A percentile compares a stretch with the other conserved stretches of the same genome.
Evolutionary conservation across 2,113 vertebrate species (phyloP).

Genomic region (Polypterus senegalus): DNA sequence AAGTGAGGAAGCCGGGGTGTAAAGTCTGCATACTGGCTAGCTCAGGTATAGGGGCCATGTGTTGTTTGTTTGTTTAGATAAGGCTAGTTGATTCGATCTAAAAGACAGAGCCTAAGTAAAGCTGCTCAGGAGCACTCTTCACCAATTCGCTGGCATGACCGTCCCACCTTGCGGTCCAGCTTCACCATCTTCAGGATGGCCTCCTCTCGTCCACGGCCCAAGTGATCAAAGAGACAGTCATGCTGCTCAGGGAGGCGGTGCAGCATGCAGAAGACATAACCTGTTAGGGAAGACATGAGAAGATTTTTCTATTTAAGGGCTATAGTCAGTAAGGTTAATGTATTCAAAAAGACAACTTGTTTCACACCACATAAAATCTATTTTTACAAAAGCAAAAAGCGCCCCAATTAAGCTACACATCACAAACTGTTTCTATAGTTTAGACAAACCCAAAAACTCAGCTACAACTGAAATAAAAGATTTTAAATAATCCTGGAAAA

Average conservation of each 20-base stretch:
- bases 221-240: slow-evolving; percentile 91
- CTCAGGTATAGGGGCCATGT: neutral
- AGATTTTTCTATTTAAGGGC: neutral
- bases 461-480: no score
- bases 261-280: slow-evolving; percentile 94
- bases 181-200: slow-evolving; percentile 98
- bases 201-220: slow-evolving; percentile 91
- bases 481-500: no score
- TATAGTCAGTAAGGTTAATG: no score
- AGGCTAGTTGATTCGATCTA: neutral
- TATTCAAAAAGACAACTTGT: no score
- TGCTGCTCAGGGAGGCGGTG: slow-evolving; percentile 95
- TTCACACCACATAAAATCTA: no score
- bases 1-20: neutral
- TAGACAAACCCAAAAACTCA: no score
- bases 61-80: neutral
- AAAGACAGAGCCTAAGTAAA: slow-evolving; percentile 55
- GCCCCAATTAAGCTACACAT: no score
- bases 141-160: slow-evolving; percentile 96
- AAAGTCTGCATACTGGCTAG: neutral
- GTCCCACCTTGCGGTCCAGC: slow-evolving; percentile 95
- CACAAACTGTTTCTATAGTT: no score
- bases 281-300: slow-evolving; percentile 33
- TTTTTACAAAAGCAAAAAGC: no score
- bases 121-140: slow-evolving; percentile 90